Conservation (phyloP, 1,140 invertebrate species). For the Tetramorium alpestre region DNA sequence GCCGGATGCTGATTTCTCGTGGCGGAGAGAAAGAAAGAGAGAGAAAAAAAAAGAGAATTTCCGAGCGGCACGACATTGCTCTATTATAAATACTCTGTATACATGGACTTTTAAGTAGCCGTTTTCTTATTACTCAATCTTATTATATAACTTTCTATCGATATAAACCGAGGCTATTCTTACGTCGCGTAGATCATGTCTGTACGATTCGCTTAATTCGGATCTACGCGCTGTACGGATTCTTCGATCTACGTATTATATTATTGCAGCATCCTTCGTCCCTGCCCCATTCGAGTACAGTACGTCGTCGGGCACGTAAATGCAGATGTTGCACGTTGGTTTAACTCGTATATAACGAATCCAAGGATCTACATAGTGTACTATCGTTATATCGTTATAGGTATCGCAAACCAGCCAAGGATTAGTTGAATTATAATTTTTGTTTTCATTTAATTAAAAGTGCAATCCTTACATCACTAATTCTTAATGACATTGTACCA, state of each 20-base stretch:
- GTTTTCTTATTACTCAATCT: slow-evolving; percentile 74
- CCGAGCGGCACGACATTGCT: not conserved
- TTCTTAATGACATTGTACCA: not conserved
- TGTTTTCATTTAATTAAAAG: not conserved
- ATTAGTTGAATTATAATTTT: not conserved
- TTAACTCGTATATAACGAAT: slow-evolving; percentile 7
- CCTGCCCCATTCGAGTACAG: slow-evolving; percentile 16
- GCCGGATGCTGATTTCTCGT: not conserved
- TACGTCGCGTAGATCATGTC: slow-evolving; percentile 55
- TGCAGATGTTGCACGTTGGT: not conserved
- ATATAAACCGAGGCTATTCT: slow-evolving; percentile 57
- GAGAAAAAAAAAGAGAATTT: not conserved
- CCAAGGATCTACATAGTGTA: not conserved
- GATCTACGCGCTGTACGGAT: slow-evolving; percentile 49
- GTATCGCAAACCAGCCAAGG: not conserved
- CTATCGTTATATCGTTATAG: not conserved
- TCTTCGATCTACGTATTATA: slow-evolving; percentile 6
- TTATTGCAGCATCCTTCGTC: slow-evolving; percentile 53
- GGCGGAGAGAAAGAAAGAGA: not conserved
- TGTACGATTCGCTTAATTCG: slow-evolving; percentile 5
- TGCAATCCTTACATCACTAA: not conserved
- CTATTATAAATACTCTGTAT: slow-evolving; percentile 74
- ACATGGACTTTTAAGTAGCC: slow-evolving; percentile 74
- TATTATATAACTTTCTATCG: slow-evolving; percentile 69
- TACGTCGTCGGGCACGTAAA: not conserved